Evolutionary conservation across 2,797 vertebrate genomes (phyloP).

Genomic region (Stomatorhinus walkeri): DNA sequence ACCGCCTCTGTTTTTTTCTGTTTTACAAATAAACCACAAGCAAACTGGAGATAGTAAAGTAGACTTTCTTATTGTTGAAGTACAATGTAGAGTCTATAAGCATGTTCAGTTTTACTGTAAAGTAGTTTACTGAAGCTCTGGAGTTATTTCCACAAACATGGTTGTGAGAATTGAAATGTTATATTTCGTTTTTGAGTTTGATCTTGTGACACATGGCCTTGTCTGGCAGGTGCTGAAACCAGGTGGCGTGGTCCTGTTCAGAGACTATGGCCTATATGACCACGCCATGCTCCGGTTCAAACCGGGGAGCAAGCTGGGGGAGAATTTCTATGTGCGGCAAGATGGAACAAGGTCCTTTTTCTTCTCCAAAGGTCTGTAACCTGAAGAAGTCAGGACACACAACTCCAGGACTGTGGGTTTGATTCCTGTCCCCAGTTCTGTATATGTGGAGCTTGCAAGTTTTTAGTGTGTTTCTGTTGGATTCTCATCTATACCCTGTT

Average conservation of each 20-base stretch:
- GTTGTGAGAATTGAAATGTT: neutral
- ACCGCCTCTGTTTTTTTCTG: neutral
- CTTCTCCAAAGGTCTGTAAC: slow-evolving; percentile 78
- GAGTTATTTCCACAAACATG: neutral
- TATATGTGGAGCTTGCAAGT: neutral
- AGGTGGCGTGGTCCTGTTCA: slow-evolving; percentile 77
- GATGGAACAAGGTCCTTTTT: slow-evolving; percentile 92
- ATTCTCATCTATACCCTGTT: neutral
- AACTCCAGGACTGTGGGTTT: neutral
- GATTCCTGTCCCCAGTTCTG: neutral
- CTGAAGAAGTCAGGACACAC: neutral
- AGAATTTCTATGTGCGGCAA: slow-evolving; percentile 92
- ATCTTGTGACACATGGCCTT: neutral
- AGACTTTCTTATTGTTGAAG: neutral
- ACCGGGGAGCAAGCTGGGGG: slow-evolving; percentile 77
- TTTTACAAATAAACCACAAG: neutral
- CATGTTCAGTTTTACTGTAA: neutral
- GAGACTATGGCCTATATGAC: slow-evolving; percentile 91
- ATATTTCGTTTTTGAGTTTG: neutral
- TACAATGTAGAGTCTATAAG: neutral
- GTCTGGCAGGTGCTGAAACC: slow-evolving; percentile 78
- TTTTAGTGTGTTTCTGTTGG: neutral
- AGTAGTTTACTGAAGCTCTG: neutral
- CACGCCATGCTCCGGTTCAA: slow-evolving; percentile 96
- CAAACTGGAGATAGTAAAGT: neutral